Evolutionary conservation across 2,888 invertebrate species (phyloP).

Genomic region (Zygogramma bicolorata): DNA sequence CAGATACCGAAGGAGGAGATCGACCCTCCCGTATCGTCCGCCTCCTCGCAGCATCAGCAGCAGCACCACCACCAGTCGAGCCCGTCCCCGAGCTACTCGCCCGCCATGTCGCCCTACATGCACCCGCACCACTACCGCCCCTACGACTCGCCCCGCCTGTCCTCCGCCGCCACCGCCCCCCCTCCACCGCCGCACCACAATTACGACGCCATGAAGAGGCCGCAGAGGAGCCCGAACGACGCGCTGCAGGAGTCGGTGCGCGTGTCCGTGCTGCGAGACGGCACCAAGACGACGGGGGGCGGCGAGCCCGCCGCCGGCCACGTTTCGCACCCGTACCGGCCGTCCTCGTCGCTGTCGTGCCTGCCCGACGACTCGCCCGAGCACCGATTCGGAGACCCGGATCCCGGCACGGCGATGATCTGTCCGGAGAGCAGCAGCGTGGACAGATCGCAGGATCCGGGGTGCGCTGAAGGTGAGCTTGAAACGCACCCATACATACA

Average conservation of each 20-base stretch:
- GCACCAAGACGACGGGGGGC: slow-evolving; percentile 70
- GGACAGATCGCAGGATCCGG: slow-evolving; percentile 63
- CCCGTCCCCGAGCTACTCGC: slow-evolving; percentile 67
- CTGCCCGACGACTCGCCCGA: slow-evolving; percentile 70
- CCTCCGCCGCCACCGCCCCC: slow-evolving; percentile 56
- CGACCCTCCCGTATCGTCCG: slow-evolving; percentile 49
- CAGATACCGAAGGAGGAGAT: slow-evolving; percentile 58
- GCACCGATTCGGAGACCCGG: slow-evolving; percentile 68
- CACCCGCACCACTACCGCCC: slow-evolving; percentile 58
- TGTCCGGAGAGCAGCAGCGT: slow-evolving; percentile 65
- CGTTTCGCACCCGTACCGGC: slow-evolving; percentile 61
- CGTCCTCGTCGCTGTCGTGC: slow-evolving; percentile 67
- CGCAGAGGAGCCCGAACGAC: slow-evolving; percentile 71
- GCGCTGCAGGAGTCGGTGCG: slow-evolving; percentile 74
- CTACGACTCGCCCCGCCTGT: slow-evolving; percentile 64
- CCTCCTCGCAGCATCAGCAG: too few relatives aligned
- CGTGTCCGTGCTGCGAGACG: slow-evolving; percentile 78
- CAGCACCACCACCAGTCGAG: slow-evolving; percentile 63
- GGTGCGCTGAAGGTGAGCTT: slow-evolving; percentile 69
- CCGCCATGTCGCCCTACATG: slow-evolving; percentile 69
- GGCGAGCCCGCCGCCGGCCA: too few relatives aligned
- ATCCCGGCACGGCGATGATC: slow-evolving; percentile 66
- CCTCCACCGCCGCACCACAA: slow-evolving; percentile 56
- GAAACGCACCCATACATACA: neutral
- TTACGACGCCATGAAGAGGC: slow-evolving; percentile 67